Conservation (phyloP, 2,113 vertebrate species). For the Proteles cristata region DNA sequence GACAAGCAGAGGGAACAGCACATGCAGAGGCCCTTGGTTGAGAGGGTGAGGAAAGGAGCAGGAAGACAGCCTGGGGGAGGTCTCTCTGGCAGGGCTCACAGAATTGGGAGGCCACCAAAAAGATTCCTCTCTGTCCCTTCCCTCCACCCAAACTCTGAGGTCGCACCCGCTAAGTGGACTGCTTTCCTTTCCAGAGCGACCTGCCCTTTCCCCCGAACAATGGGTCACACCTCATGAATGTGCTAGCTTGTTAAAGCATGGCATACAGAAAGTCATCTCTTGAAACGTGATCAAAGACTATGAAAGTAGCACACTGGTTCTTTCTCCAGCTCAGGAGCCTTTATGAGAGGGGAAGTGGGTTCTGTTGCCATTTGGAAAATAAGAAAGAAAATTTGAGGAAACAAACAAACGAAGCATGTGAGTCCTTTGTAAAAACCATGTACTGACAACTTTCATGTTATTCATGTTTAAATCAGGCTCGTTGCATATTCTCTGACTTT, state of each 20-base stretch:
- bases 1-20: neutral
- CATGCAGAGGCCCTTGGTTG: neutral
- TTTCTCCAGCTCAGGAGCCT: neutral
- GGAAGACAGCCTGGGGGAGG: neutral
- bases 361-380: conserved; percentile 48
- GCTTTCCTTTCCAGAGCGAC: neutral
- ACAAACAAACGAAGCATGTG: conserved; percentile 50
- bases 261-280: neutral
- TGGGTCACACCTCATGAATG: neutral
- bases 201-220: neutral
- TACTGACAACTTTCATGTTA: neutral
- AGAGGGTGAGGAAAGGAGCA: neutral
- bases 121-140: neutral
- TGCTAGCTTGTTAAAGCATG: neutral
- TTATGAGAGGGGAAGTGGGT: conserved; percentile 27
- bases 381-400: conserved; percentile 49
- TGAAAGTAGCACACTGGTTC: neutral
- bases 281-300: neutral
- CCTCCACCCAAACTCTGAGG: neutral
- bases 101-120: neutral
- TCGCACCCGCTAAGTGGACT: neutral
- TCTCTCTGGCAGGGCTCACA: neutral
- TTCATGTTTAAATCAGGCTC: neutral
- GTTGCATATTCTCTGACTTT: conserved; percentile 18
- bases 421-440: conserved; percentile 31